Conservation (phyloP, 1,140 invertebrate species). For the Zaprionus africanus region DNA sequence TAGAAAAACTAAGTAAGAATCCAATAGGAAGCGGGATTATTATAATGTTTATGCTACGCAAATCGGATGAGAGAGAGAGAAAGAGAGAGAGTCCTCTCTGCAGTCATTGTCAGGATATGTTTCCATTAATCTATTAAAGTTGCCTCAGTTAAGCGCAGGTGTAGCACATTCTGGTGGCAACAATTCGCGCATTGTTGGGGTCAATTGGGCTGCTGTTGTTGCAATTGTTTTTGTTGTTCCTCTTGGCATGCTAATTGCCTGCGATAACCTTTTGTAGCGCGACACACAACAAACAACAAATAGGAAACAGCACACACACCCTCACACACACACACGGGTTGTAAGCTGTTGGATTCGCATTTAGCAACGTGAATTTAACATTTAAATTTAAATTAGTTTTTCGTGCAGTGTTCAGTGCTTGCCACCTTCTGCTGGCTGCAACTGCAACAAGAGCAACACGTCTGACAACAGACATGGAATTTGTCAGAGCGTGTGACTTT, state of each 20-base stretch:
- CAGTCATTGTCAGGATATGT: neutral
- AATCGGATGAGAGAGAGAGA: neutral
- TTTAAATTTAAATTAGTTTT: slow-evolving; percentile 68
- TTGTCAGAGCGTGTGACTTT: slow-evolving; percentile 52
- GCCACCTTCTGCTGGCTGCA: slow-evolving; percentile 39
- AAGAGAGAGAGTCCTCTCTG: neutral
- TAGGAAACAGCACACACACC: slow-evolving; percentile 13
- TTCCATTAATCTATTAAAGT: neutral
- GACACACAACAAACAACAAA: slow-evolving; percentile 31
- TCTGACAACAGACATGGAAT: slow-evolving; percentile 27
- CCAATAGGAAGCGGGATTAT: neutral
- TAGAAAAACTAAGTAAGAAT: neutral
- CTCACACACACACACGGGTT: slow-evolving; percentile 8
- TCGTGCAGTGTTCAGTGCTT: slow-evolving; percentile 51
- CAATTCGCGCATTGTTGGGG: slow-evolving; percentile 6
- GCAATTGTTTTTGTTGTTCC: slow-evolving; percentile 26
- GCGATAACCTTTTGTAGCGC: slow-evolving; percentile 55
- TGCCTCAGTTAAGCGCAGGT: neutral
- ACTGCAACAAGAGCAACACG: slow-evolving; percentile 20
- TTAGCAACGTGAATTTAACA: slow-evolving; percentile 55
- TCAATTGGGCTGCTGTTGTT: slow-evolving; percentile 21
- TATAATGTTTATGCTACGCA: neutral
- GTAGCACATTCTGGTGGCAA: too few species aligned
- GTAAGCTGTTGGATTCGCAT: slow-evolving; percentile 42
- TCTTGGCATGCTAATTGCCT: slow-evolving; percentile 52